Base-by-base conservation (phyloP, 1,140 invertebrate genomes). In the Vanessa atalanta region DNA sequence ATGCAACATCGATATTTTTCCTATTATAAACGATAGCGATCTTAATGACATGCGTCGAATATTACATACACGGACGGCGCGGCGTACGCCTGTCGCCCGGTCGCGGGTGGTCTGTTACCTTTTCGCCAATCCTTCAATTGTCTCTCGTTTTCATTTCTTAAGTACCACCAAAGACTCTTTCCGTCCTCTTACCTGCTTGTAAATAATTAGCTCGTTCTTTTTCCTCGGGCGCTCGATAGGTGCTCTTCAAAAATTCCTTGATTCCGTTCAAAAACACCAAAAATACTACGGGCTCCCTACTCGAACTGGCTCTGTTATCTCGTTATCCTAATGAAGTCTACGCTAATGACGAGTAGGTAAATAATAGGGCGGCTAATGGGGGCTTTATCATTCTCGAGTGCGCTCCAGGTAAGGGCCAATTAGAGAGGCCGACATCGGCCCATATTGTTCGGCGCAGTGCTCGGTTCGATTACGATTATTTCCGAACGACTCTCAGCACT, bases 321-420 rank as follows among this genome's bases (percentile, higher is more conserved):
- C 89, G 91, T 93, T 93, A 91, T 89, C 91, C 91, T 93, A 93
- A 93, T 93, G 89, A 93, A 93, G 89, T 91, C 89, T 91, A 93
- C 89, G 88, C 88, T 93, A 93, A 93, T 93, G 89, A 91, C 88
- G 91, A 93, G 91, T 93, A 93, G 89, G 91, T 93, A 93, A 93
- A 93, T 93, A 93, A 91, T 92, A 92, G 89, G 91, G 88, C 88
- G 88, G 88, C 91, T 93, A 93, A 93, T 93, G 89, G 89, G 87
- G 89, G 89, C 91, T 91, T 93, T 91, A 91, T 93, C 91, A 93
- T 93, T 93, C 88, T 93, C 86, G 87, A 93, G 91, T 91, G 88
- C 88, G 89, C 91, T 91, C 84, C 89, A 91, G 91, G 91, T 91
- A 91, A 93, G 91, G 89, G 91, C 91, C 91, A 93, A 93, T 93